Evolutionary conservation across 2,113 vertebrate species (phyloP), one percentile per base, ranked within the genome.

Genomic region (Noturus placidus): DNA sequence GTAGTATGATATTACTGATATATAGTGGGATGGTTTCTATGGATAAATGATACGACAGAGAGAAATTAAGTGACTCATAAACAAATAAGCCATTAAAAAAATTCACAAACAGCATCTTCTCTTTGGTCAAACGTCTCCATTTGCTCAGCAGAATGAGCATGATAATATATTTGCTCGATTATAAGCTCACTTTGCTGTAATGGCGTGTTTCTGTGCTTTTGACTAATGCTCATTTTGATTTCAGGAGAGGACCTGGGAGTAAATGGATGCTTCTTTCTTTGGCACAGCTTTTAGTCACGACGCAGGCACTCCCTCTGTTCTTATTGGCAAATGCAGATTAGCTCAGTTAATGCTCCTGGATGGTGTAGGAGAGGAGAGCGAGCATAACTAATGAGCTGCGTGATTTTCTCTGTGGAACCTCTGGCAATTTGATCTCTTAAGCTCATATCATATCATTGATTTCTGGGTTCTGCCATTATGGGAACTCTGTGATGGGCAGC

Each of bases 261-360:
- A 82, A 82, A 82, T n/a, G 35, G 65, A 82, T 54, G 50, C 42
- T 87, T 61, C 54, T 46, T 82, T 72, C 52, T 87, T 81, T 70
- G 46, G 27, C 35, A 57, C 67, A 87, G 88, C 76, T 67, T 72
- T 87, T 81, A 77, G 89, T 82, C 89, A 85, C 83, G 86, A 85
- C 46, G 6, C 86, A 87, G 77, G 20, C 52, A 72, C 72, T 77
- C 72, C 84, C 57, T 70, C 84, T 46, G 6, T 59, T 77, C 63
- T 65, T 65, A 65, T 79, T 56, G 79, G 69, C 46, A 67, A 82
- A 76, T 63, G 69, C 83, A 89, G 78, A 90, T 90, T 59, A 82
- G 86, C 74, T 63, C 38, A 42, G 82, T 17, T 81, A 46, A 30
- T 59, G 74, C 52, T 22, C 19, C n/a, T 63, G 69, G 52, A 59